Conservation (phyloP, 2,797 vertebrate genomes). For the Saguinus oedipus region DNA sequence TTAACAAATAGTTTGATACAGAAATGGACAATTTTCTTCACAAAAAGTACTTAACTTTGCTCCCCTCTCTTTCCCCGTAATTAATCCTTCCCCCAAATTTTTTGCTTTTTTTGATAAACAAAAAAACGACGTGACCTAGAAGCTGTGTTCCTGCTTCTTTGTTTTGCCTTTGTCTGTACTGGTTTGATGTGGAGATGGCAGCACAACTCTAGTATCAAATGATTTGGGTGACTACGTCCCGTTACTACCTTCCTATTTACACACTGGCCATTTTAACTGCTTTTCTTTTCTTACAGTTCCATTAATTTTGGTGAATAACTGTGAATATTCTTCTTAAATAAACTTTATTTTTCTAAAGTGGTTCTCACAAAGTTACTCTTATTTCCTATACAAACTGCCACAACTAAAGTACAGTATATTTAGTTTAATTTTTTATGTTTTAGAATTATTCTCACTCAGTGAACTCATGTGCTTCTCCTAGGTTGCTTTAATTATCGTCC, state of each 20-base stretch:
- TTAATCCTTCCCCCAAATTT: background rate
- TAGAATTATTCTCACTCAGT: background rate
- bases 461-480: background rate
- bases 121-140: background rate
- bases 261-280: rapidly evolving
- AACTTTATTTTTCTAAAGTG: background rate
- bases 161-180: background rate
- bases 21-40: background rate
- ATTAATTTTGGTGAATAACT: background rate
- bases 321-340: background rate
- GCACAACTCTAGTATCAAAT: background rate
- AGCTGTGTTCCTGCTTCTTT: background rate
- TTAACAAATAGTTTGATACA: background rate
- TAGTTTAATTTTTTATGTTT: background rate
- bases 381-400: background rate
- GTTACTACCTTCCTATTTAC: rapidly evolving
- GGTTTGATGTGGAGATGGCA: too few species aligned
- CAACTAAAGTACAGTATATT: background rate
- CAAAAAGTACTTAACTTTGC: background rate
- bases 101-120: background rate
- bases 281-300: background rate
- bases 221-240: rapidly evolving
- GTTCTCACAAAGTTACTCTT: background rate
- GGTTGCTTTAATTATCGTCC: background rate
- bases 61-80: background rate